Evolutionary conservation across 1,140 invertebrate genomes (phyloP).

Genomic region (Homarus americanus): DNA sequence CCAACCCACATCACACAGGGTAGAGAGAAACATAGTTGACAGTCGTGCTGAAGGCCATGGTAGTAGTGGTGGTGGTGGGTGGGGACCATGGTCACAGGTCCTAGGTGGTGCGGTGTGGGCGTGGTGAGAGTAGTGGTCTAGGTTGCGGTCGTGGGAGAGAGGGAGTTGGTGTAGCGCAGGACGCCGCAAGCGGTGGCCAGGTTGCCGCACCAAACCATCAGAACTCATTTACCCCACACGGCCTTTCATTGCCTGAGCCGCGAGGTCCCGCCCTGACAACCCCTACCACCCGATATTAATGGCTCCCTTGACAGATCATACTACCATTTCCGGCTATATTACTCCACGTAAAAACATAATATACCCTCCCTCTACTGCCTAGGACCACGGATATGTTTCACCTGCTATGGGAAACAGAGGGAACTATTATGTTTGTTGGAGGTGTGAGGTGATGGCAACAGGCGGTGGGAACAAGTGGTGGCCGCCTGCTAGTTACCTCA

Average conservation of each 20-base stretch:
- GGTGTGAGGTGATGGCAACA: neutral
- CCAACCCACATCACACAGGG: too few species aligned
- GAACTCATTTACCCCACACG: conserved; percentile 58
- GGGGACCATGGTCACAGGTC: too few species aligned
- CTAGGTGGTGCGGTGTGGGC: neutral
- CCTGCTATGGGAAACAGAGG: too few species aligned
- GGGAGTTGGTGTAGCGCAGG: conserved; percentile 22
- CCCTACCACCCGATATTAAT: conserved; percentile 8
- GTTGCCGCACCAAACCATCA: too few species aligned
- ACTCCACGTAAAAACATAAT: too few species aligned
- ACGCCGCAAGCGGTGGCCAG: neutral
- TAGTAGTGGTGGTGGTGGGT: too few species aligned
- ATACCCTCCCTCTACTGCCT: too few species aligned
- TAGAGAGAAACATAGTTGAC: too few species aligned
- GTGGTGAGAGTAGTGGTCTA: neutral
- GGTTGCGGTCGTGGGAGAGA: conserved; percentile 47
- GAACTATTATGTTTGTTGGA: neutral
- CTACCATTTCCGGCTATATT: too few species aligned
- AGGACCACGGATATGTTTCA: too few species aligned
- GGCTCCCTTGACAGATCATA: too few species aligned
- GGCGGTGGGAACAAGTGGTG: conserved; percentile 11
- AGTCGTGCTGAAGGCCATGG: too few species aligned
- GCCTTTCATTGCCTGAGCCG: conserved; percentile 55
- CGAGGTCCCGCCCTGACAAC: conserved; percentile 26
- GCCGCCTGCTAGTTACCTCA: conserved; percentile 28